Base-by-base conservation (phyloP, 2,113 vertebrate genomes). In the Bettongia penicillata region DNA sequence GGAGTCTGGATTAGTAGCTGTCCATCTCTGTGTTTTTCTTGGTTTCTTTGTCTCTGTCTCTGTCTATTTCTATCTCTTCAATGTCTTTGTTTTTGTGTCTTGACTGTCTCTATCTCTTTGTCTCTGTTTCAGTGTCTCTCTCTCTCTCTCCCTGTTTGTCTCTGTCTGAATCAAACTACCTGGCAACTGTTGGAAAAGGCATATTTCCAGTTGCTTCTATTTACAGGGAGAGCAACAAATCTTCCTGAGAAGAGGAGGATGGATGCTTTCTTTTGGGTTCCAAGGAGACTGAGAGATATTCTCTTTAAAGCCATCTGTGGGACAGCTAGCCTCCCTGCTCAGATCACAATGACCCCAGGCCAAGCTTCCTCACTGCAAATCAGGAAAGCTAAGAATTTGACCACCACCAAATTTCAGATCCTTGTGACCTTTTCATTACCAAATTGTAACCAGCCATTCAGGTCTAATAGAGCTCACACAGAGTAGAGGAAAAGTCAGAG, bases 261-360 rank as follows among this genome's bases (percentile, higher is more conserved):
- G 90, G 57, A 68, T 19, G 37, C 47, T 49, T 93, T 12, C 49
- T n/a, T 94, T 53, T 89, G 91, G 48, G 23, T 23, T 51, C 28
- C 57, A 51, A 7, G 55, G 31, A 43, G 6, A 19, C 9, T 93
- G 51, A 53, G 57, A 43, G n/a, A 84, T 93, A 52, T 92, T 49
- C 90, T 95, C 37, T 95, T 53, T 68, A 91, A 96, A 92, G 49
- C 7, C 84, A 57, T 92, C 55, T 96, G 28, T 93, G 93, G 51
- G 91, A 43, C 28, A 7, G n/a, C 48, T 24, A 53, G 47, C 28
- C 49, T 48, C 57, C 24, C 19, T 14, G 0, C 37, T 8, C 48
- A 68, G 68, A 43, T 43, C 92, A 53, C 43, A 96, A 6, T 55
- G 93, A 47, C 3, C 0, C 51, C 3, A 3, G 55, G 53, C 10